These are phyloP conservation scores for Phocides pigmalion DNA, from an alignment of 1,140 invertebrate genomes.

Conservation along the genomic window DNA sequence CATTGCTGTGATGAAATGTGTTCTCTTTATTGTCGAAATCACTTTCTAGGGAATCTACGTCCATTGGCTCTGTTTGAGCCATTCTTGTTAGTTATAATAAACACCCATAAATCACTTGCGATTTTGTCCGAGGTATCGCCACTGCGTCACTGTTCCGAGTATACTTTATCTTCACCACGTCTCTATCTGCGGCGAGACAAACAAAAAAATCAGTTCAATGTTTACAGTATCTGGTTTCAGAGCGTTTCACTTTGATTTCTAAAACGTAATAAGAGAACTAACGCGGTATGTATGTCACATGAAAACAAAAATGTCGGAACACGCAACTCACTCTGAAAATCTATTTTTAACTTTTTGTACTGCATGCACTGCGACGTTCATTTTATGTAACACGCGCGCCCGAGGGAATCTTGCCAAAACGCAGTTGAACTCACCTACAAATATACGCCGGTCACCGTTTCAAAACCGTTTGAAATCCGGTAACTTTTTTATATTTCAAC, in stretches of 20 bases:
- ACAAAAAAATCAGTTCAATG: conserved; percentile 67
- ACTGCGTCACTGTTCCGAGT: conserved; percentile 24
- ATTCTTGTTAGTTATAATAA: conserved; percentile 46
- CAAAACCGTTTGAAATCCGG: conserved; percentile 70
- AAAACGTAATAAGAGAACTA: conserved; percentile 55
- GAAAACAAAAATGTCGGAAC: conserved; percentile 80
- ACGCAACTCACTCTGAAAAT: conserved; percentile 75
- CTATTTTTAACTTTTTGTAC: conserved; percentile 80
- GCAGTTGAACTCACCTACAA: conserved; percentile 50
- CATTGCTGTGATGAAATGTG: conserved; percentile 66
- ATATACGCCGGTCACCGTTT: conserved; percentile 49
- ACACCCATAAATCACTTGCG: conserved; percentile 30
- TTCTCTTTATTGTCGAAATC: conserved; percentile 78
- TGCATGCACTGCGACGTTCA: conserved; percentile 63
- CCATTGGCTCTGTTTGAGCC: conserved; percentile 76
- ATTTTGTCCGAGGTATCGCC: conserved; percentile 17
- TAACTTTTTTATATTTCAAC: conserved; percentile 63
- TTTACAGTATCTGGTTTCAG: conserved; percentile 68
- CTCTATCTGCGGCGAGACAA: conserved; percentile 43
- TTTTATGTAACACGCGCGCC: conserved; percentile 73
- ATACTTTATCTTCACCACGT: conserved; percentile 26
- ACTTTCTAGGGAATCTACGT: conserved; percentile 61
- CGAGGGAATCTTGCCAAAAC: conserved; percentile 81
- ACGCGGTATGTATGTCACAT: conserved; percentile 73
- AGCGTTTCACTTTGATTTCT: conserved; percentile 74